Evolutionary conservation across 2,797 vertebrate genomes (phyloP), one percentile per base, ranked within the genome.

Genomic region (Fundulus diaphanus): DNA sequence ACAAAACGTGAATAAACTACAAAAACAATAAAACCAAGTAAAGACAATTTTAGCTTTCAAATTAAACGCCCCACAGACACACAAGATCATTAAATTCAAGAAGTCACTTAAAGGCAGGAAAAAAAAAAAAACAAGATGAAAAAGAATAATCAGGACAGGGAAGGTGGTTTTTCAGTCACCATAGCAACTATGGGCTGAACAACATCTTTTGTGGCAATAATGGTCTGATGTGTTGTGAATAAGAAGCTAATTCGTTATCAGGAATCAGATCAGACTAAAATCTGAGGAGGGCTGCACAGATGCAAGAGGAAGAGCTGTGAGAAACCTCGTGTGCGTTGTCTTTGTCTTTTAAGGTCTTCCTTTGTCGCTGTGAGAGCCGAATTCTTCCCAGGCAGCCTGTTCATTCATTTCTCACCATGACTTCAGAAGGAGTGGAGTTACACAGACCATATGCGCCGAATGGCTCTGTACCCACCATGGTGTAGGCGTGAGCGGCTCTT

Each of bases 401-500:
- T 80, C 29, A 48, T 73, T 77, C 11, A 73, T 72, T 52, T 59
- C 7, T 65, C 5, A 22, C 13, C 18, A 80, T 24, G 49, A 44
- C 48, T 74, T 31, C 20, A 56, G 0, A 20, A 54, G 46, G 5
- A 2, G 31, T 18, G 29, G 15, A 46, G 5, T 51, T 37, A 29
- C 24, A 76, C n/a, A 72, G 35, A 71, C 16, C 44, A 57, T 40
- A 35, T 65, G 31, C 33, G 76, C 8, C n/a, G 11, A 42, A 24
- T 51, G 7, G 31, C 16, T 44, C 22, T 54, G 37, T 40, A 94
- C 96, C 72, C 94, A 99, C 98, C 98, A 99, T 99, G 54, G 98
- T 99, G 89, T 98, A 99, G 94, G 96, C 96, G 91, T 99, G 97
- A 81, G 98, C 97, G 81, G 98, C 96, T 88, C 96, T 97, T 89